These are phyloP conservation scores for Tenualosa ilisha DNA, from an alignment of 2,797 vertebrate genomes.

Conservation along the genomic window DNA sequence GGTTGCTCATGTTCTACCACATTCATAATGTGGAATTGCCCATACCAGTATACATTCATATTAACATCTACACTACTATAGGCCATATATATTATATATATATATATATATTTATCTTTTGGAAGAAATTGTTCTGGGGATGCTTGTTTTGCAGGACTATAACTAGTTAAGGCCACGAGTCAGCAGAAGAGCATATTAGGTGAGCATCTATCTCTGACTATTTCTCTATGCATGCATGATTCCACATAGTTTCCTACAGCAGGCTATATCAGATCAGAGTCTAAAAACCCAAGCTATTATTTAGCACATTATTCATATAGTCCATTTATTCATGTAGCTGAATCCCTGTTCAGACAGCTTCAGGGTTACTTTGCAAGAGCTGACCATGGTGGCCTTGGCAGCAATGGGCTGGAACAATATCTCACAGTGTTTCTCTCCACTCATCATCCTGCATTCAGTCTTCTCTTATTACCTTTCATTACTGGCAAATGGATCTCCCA, in stretches of 20 bases:
- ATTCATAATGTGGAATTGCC: neutral
- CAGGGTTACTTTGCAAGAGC: neutral
- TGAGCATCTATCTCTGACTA: neutral
- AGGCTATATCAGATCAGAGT: neutral
- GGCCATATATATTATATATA: too few relatives aligned
- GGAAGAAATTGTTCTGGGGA: neutral
- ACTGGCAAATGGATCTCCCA: conserved; percentile 27
- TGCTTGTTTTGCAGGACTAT: too few relatives aligned
- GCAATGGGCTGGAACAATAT: neutral
- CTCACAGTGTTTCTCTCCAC: neutral
- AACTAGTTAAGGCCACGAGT: neutral
- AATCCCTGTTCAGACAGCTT: neutral
- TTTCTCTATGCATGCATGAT: neutral
- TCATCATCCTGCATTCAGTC: neutral
- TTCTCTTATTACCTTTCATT: conserved; percentile 38
- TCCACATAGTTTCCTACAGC: neutral
- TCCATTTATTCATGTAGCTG: neutral
- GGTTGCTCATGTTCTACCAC: neutral
- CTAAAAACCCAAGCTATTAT: neutral
- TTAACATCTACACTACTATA: too few relatives aligned
- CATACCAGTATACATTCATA: too few relatives aligned
- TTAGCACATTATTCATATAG: conserved; percentile 10
- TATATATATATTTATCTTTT: neutral
- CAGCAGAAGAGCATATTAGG: neutral
- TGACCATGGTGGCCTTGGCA: conserved; percentile 9